Evolutionary conservation across 2,888 invertebrate species (phyloP).

Genomic region (Rotaria socialis): DNA sequence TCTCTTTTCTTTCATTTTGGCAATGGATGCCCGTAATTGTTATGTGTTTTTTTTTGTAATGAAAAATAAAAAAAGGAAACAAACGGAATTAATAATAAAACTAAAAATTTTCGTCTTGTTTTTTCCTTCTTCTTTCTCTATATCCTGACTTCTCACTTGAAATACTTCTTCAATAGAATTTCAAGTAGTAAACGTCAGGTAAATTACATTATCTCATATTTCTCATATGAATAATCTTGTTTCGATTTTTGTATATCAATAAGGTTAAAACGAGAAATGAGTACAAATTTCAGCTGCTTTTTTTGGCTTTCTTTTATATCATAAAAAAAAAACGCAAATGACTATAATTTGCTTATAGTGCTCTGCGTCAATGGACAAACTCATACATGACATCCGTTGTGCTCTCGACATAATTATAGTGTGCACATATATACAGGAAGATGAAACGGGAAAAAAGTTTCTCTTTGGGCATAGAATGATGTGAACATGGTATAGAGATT

Average conservation of each 20-base stretch:
- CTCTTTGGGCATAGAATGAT: neutral
- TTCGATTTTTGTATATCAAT: neutral
- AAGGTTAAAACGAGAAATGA: neutral
- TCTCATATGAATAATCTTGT: neutral
- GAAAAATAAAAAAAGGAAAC: neutral
- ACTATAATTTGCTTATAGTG: conserved; percentile 15
- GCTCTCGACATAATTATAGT: conserved; percentile 5
- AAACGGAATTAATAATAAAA: no score
- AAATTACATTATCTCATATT: neutral
- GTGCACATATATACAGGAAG: conserved; percentile 12
- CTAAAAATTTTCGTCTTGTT: no score
- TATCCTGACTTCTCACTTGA: conserved; percentile 2
- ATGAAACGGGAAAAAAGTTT: neutral
- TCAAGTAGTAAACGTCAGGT: conserved; percentile 19
- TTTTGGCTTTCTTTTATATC: neutral
- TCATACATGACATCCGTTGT: conserved; percentile 29
- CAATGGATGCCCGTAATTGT: neutral
- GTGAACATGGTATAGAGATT: neutral
- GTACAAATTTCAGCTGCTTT: neutral
- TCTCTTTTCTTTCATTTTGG: neutral
- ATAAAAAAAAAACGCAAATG: neutral
- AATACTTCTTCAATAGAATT: neutral
- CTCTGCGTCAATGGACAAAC: conserved; percentile 2
- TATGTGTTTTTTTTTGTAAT: conserved; percentile 21
- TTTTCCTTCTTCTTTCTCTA: neutral